Percentiles rank a stretch among this genome's conserved stretches.
Conservation (phyloP, 2,888 invertebrate species). For the Hydroisotoma schaefferi region DNA sequence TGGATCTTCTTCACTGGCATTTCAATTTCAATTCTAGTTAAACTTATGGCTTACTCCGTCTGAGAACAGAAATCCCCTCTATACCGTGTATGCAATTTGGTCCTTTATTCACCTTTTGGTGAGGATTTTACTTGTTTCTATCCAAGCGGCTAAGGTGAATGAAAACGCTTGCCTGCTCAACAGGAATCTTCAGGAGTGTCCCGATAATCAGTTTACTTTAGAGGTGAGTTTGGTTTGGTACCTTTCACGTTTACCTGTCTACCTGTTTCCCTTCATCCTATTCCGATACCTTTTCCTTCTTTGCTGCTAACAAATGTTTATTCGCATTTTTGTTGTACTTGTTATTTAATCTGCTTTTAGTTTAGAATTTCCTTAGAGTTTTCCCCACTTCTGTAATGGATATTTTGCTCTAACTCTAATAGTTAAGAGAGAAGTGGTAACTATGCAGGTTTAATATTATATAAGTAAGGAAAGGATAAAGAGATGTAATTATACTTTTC, state of each 20-base stretch:
- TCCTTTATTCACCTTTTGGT: background rate
- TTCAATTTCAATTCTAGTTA: background rate
- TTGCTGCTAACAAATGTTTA: background rate
- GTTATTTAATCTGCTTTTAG: too few species aligned
- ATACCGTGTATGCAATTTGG: background rate
- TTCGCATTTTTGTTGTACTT: background rate
- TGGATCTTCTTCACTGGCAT: background rate
- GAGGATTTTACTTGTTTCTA: background rate
- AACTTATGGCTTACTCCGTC: conserved; percentile 1
- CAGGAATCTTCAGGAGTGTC: conserved; percentile 3
- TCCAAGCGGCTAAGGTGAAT: conserved; percentile 5
- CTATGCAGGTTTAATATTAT: too few species aligned
- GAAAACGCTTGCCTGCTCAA: background rate
- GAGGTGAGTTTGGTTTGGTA: too few species aligned
- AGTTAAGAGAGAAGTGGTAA: too few species aligned
- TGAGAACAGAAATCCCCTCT: background rate
- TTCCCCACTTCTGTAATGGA: too few species aligned
- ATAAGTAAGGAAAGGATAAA: background rate
- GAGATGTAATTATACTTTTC: background rate
- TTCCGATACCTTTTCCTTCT: too few species aligned
- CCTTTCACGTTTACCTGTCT: too few species aligned
- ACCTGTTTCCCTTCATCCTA: too few species aligned
- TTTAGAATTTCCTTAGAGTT: too few species aligned
- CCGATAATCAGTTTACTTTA: background rate
- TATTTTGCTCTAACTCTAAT: too few species aligned